Base-by-base conservation (phyloP, 2,797 vertebrate genomes). In the Monodelphis domestica region DNA sequence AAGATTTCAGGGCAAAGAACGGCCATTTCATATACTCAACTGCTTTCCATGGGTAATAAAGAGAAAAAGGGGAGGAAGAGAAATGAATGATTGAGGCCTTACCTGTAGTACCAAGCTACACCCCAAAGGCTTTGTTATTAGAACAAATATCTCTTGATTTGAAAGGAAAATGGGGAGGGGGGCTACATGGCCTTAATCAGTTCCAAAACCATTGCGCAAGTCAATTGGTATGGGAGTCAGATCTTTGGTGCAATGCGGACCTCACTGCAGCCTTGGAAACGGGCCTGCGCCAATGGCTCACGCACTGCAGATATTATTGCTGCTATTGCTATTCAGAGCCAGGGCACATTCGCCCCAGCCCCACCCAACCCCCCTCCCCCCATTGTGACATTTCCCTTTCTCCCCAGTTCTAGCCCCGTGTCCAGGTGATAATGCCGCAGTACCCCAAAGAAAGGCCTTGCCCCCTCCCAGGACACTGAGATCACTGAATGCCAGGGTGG, bases 171-270 rank as follows among this genome's bases (percentile, higher is more conserved):
- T 84, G 51, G 63, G 12, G 63, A 63, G 54, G 17, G 53, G 94
- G 89, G 95, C 91, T 78, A 78, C 63, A 78, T 78, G 63, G 53
- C 95, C 90, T 95, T 93, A 93, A 93, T 78, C 63, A 38, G 63
- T 91, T 94, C 89, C 24, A 4, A 95, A 93, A 92, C 78, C 94
- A 78, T 38, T 78, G 63, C 90, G 87, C 94, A 89, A 94, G 95
- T 96, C 90, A 93, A 90, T 95, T 95, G 91, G 91, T 92, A 93
- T 89, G 96, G 89, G 45, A 97, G 88, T 94, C 95, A 94, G 92
- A 95, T 94, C 95, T 89, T 90, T 92, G 90, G 63, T 93, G 45
- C 89, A 94, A 95, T 96, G 55, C 96, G 89, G 63, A 78, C 63
- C 63, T 78, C 2, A 21, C 63, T 78, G 63, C 63, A 78, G 63